phyloP scores from a whole-genome alignment of 2,797 vertebrate genomes.

The Chiroxiphia lanceolata region DNA sequence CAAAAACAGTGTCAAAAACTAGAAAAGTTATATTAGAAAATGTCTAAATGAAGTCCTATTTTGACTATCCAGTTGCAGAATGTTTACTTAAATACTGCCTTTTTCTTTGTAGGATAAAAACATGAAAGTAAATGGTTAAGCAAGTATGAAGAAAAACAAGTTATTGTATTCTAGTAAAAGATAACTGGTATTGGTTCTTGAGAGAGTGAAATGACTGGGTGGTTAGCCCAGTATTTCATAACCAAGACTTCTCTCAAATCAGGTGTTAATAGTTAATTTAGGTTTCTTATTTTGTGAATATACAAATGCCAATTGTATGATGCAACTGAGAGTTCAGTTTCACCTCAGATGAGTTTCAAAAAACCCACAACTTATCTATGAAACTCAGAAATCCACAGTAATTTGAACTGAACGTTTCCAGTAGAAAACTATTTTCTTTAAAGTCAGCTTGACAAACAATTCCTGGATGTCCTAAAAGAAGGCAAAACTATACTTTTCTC shows the following conservation, averaged over 20 bases:
- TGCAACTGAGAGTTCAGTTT: neutral
- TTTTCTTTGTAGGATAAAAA: neutral
- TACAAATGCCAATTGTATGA: neutral
- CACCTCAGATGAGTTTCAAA: neutral
- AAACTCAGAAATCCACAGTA: neutral
- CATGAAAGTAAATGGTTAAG: neutral
- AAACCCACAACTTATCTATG: neutral
- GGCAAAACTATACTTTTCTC: neutral
- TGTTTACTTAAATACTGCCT: neutral
- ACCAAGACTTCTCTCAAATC: neutral
- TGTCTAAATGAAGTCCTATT: neutral
- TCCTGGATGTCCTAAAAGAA: neutral
- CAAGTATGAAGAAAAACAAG: neutral
- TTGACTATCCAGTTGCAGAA: neutral
- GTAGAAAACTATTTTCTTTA: neutral
- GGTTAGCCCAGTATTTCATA: neutral
- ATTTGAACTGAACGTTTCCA: neutral
- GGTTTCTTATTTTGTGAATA: neutral
- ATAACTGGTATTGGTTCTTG: rapidly evolving
- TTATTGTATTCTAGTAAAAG: neutral
- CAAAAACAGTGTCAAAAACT: neutral
- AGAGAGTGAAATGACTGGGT: neutral
- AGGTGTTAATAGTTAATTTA: neutral
- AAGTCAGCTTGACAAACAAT: neutral
- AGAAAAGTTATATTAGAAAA: neutral